A percentile compares a stretch with the other conserved stretches of the same genome.
Conservation (phyloP, 2,888 invertebrate species). For the Trichogramma dendrolimi region DNA sequence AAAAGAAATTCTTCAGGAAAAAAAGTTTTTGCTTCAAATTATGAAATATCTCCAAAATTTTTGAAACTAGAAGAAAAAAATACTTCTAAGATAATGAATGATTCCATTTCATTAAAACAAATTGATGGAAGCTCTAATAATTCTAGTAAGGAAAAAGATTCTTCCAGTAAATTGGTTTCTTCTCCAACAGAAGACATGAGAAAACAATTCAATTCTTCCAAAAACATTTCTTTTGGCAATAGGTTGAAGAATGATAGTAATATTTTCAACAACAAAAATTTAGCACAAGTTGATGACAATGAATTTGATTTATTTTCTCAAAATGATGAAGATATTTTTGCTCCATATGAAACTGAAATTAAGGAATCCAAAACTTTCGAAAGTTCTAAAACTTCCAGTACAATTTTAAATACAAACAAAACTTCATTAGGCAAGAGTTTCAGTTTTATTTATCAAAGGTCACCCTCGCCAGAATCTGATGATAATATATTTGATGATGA, state of each 20-base stretch:
- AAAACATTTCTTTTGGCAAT: neutral
- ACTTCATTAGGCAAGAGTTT: neutral
- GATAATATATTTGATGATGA: constrained; percentile 9
- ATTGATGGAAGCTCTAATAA: neutral
- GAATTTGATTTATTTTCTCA: too few species aligned
- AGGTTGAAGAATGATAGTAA: neutral
- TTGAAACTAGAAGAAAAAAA: neutral
- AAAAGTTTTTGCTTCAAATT: neutral
- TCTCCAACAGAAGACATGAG: too few species aligned
- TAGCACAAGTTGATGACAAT: neutral
- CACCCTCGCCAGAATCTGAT: constrained; percentile 13
- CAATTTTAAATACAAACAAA: too few species aligned
- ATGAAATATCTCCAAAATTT: neutral
- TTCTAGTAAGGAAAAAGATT: neutral
- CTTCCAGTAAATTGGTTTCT: too few species aligned
- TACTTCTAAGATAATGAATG: neutral
- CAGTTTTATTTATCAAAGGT: neutral
- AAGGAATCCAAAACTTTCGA: too few species aligned
- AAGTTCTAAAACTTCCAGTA: too few species aligned
- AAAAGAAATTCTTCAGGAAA: neutral
- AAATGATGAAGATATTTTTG: too few species aligned
- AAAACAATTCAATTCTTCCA: neutral
- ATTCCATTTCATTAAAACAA: neutral
- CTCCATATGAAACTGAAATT: too few species aligned
- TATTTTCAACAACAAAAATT: neutral